phyloP scores from a whole-genome alignment of 2,797 vertebrate genomes.

The Neosilurus mollespiculum region DNA sequence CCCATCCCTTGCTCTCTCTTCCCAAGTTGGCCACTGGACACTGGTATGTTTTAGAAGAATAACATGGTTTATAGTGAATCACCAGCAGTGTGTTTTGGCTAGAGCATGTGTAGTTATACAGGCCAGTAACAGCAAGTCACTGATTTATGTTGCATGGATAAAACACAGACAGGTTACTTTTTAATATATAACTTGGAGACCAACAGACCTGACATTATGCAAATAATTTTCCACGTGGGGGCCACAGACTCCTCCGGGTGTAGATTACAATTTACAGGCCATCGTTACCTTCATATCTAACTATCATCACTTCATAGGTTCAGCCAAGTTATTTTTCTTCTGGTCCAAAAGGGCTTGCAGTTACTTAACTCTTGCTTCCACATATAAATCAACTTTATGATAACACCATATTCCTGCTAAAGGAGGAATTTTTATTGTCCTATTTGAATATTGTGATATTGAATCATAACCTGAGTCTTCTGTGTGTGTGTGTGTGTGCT shows the following conservation, averaged over 20 bases:
- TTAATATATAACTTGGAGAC: conserved; percentile 46
- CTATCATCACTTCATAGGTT: conserved; percentile 28
- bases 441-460: conserved; percentile 17
- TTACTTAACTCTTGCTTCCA: conserved; percentile 29
- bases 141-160: conserved; percentile 44
- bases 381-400: conserved; percentile 35
- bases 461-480: conserved; percentile 13
- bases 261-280: conserved; percentile 45
- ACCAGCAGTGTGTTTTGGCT: conserved; percentile 48
- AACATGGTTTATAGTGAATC: conserved; percentile 47
- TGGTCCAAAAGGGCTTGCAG: conserved; percentile 38
- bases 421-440: conserved; percentile 24
- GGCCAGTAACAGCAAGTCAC: conserved; percentile 40
- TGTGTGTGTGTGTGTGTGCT: conserved; percentile 10
- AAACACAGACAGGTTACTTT: conserved; percentile 35
- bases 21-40: conserved; percentile 53
- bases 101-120: not conserved
- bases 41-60: conserved; percentile 50
- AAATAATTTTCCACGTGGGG: conserved; percentile 43
- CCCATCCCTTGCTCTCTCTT: conserved; percentile 13
- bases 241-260: conserved; percentile 16
- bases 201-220: conserved; percentile 42
- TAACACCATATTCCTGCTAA: conserved; percentile 9
- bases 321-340: conserved; percentile 41
- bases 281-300: conserved; percentile 30